Evolutionary conservation across 2,888 invertebrate genomes (phyloP), one percentile per base, ranked within the genome.

Genomic region (Meteorus colon): DNA sequence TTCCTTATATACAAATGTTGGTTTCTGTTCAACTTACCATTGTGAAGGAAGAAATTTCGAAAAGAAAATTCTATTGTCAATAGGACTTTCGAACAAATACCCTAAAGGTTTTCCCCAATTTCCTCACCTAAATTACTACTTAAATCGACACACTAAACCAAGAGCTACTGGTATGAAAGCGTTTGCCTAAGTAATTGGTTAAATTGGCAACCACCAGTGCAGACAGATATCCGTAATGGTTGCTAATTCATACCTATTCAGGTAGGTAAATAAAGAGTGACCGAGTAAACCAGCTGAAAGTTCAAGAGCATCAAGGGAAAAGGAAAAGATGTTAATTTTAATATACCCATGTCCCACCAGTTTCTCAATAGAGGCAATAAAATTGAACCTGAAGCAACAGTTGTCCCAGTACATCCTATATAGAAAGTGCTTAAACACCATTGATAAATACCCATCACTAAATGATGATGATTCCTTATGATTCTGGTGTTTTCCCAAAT

Each of bases 401-500:
- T 19, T 8, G 19, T 55, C 16, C n/a, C 3, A 14, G 45, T 45
- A 48, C 4, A 48, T 16, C 4, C n/a, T 3, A n/a, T 48, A n/a
- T 2, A 48, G n/a, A 48, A 48, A n/a, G 4, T 48, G n/a, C n/a
- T 48, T 48, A 48, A 48, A 14, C 6, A 48, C 48, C 48, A 48
- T 48, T 48, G 10, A 16, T 16, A 48, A 48, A 48, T 48, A 48
- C n/a, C 48, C 48, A 48, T n/a, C n/a, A 16, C n/a, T 48, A 48
- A 55, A 55, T 19, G 8, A 55, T 19, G 2, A 55, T 55, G 19
- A 55, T 55, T 55, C 1, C 8, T n/a, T 19, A 19, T 24, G 4
- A 55, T 55, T 55, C 55, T 55, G 19, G 55, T 55, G 55, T 55
- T 55, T 55, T n/a, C 55, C 55, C 55, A 24, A 55, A 55, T 4